Evolutionary conservation across 1,140 invertebrate genomes (phyloP).

Genomic region (Zaprionus inermis): DNA sequence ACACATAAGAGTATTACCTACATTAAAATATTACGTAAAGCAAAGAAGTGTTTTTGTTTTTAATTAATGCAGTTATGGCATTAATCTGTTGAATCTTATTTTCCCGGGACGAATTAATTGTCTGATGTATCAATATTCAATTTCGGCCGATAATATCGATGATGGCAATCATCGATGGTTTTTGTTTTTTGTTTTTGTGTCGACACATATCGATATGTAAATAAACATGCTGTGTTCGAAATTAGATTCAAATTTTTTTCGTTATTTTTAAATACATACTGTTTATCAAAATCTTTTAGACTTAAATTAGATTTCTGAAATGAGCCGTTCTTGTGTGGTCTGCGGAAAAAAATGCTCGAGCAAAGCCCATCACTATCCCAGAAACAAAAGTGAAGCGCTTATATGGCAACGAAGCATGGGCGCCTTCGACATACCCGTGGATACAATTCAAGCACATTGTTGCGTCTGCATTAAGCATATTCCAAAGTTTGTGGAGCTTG

Average conservation of each 20-base stretch:
- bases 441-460: constrained; percentile 45
- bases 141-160: too few relatives aligned
- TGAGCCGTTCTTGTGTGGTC: constrained; percentile 57
- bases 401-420: constrained; percentile 66
- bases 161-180: too few relatives aligned
- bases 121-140: too few relatives aligned
- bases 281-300: background rate
- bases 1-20: too few relatives aligned
- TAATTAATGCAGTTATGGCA: too few relatives aligned
- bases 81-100: too few relatives aligned
- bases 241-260: background rate
- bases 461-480: constrained; percentile 70
- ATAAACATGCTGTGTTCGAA: background rate
- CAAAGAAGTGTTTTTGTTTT: too few relatives aligned
- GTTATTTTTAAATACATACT: background rate
- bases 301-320: constrained; percentile 13
- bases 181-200: too few relatives aligned
- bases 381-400: constrained; percentile 50
- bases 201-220: background rate
- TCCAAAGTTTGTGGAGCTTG: constrained; percentile 60
- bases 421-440: constrained; percentile 35
- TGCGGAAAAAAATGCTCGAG: constrained; percentile 42
- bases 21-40: background rate
- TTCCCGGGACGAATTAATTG: too few relatives aligned
- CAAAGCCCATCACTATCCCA: constrained; percentile 51